Percentiles rank a stretch among this genome's conserved stretches.
Evolutionary conservation across 2,888 invertebrate genomes (phyloP).

Genomic region (Stratiomys singularior): DNA sequence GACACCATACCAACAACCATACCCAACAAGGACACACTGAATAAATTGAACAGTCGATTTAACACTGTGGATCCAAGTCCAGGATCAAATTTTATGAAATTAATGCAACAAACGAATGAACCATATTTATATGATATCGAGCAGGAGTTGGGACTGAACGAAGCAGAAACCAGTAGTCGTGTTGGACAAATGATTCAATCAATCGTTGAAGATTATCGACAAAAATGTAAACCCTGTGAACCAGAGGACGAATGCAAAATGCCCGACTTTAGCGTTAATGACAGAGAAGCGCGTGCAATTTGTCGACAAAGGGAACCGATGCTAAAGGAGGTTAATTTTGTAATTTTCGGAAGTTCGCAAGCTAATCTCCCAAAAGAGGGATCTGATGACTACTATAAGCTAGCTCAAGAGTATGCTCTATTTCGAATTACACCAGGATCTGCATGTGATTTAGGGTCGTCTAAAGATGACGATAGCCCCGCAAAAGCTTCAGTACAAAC

Average conservation of each 20-base stretch:
- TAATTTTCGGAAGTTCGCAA: not conserved
- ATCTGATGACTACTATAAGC: not conserved
- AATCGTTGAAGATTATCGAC: constrained; percentile 3
- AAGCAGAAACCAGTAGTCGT: not conserved
- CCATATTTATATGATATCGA: not conserved
- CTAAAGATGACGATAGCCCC: constrained; percentile 22
- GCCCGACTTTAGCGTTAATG: not conserved
- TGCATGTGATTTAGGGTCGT: not conserved
- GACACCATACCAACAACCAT: not conserved
- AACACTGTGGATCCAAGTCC: not conserved
- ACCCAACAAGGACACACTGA: not conserved
- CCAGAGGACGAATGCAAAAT: constrained; percentile 6
- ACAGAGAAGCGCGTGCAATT: not conserved
- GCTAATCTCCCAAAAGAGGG: not conserved
- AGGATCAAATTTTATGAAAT: not conserved
- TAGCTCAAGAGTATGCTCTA: constrained; percentile 19
- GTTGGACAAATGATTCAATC: not conserved
- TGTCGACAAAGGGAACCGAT: constrained; percentile 20
- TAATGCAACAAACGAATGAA: not conserved
- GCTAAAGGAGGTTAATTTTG: constrained; percentile 16
- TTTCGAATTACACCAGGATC: not conserved
- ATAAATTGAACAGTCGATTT: not conserved
- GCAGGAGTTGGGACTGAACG: not conserved
- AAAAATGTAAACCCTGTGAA: not conserved
- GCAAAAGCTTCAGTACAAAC: not conserved